Percentiles rank a stretch among this genome's conserved stretches.
phyloP scores from a whole-genome alignment of 2,797 vertebrate genomes.

The Mionectes olivaceus region DNA sequence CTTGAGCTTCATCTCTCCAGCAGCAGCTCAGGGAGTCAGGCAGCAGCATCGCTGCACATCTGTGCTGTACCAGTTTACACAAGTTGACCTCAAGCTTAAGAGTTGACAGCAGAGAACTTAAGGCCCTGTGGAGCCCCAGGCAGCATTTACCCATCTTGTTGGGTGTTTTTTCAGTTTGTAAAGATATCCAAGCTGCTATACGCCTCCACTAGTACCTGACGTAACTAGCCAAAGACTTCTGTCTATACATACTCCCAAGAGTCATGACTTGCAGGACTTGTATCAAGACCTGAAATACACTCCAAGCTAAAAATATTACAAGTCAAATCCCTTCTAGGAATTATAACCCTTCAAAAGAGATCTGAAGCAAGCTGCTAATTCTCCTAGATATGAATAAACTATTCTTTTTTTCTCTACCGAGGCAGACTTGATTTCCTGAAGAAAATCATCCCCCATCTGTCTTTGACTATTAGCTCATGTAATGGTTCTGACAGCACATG shows the following conservation, averaged over 20 bases:
- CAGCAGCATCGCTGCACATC: not conserved
- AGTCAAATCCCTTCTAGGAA: not conserved
- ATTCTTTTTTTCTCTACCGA: not conserved
- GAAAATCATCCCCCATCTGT: not conserved
- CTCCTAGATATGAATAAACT: not conserved
- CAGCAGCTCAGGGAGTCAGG: not conserved
- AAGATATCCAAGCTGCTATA: not conserved
- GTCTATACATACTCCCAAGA: not conserved
- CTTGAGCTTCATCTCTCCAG: not conserved
- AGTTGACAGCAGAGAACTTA: not conserved
- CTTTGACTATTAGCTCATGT: not conserved
- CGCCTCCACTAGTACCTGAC: not conserved
- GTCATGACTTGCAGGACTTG: not conserved
- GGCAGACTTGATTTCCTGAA: not conserved
- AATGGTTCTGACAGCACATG: not conserved
- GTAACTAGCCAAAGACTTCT: not conserved
- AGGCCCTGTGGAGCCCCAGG: not conserved
- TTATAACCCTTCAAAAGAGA: not conserved
- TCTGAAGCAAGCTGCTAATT: not conserved
- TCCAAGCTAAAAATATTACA: not conserved
- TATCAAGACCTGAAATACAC: not conserved
- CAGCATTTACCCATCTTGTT: not conserved
- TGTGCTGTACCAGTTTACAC: not conserved
- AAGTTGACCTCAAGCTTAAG: not conserved
- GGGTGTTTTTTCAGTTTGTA: not conserved